Evolutionary conservation across 2,797 vertebrate species (phyloP).

Genomic region (Pelodytes ibericus): DNA sequence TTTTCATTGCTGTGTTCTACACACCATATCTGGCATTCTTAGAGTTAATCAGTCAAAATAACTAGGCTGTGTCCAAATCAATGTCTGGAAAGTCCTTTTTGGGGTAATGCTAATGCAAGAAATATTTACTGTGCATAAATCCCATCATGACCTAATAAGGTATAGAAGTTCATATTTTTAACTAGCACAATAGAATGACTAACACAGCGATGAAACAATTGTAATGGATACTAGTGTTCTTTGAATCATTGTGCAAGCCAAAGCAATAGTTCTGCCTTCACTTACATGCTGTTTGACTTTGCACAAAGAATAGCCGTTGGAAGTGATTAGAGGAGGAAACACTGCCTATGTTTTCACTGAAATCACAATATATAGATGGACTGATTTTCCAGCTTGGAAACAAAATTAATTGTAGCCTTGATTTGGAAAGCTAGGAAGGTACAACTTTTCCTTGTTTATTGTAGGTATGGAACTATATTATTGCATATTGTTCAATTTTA

Average conservation of each 20-base stretch:
- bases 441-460: too few species aligned
- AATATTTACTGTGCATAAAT: background rate
- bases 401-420: too few species aligned
- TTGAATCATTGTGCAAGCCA: too few species aligned
- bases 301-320: too few species aligned
- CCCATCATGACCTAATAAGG: background rate
- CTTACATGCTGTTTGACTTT: too few species aligned
- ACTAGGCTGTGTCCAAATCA: background rate
- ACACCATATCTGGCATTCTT: background rate
- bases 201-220: background rate
- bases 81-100: background rate
- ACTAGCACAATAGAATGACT: background rate
- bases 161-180: background rate
- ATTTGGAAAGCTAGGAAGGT: too few species aligned
- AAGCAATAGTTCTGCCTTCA: background rate
- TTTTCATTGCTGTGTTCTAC: background rate
- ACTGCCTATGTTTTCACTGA: too few species aligned
- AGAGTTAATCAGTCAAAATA: background rate
- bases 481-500: too few species aligned
- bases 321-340: too few species aligned
- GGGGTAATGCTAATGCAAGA: background rate
- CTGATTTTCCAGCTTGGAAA: too few species aligned
- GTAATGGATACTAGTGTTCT: background rate
- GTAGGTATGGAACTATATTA: too few species aligned
- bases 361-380: too few species aligned